phyloP scores from a whole-genome alignment of 2,113 vertebrate genomes.

The Dolichotis patagonum region DNA sequence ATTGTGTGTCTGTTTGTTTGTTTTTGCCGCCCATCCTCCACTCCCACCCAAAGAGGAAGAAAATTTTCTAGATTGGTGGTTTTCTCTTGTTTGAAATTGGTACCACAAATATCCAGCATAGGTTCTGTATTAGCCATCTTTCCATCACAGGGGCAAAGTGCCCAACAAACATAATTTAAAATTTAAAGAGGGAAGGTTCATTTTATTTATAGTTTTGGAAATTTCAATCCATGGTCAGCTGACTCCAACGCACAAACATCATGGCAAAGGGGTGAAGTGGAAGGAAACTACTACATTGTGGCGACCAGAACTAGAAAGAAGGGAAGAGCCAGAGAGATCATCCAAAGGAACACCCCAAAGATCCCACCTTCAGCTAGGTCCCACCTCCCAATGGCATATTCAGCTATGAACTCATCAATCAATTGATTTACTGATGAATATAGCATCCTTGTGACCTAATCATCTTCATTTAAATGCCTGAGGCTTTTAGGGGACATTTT shows the following conservation, averaged over 20 bases:
- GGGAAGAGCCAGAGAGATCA: not conserved
- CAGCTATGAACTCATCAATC: not conserved
- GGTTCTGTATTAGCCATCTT: not conserved
- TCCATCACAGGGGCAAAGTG: not conserved
- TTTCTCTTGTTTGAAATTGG: conserved; percentile 47
- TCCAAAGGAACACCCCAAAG: not conserved
- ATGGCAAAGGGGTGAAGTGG: not conserved
- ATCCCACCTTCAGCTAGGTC: not conserved
- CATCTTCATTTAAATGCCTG: not conserved
- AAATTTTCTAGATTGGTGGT: conserved; percentile 14
- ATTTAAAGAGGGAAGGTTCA: not conserved
- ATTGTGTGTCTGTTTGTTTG: not conserved
- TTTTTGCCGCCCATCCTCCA: not conserved
- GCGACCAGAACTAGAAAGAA: not conserved
- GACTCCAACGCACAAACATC: not conserved
- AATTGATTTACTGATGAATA: not conserved
- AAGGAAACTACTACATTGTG: not conserved
- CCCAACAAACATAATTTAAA: not conserved
- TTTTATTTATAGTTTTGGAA: not conserved
- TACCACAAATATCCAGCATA: not conserved
- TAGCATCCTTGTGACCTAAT: not conserved
- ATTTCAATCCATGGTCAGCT: not conserved
- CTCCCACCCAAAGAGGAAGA: not conserved
- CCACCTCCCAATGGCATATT: not conserved
- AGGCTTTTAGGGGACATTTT: not conserved